Conservation (phyloP, 2,113 vertebrate species). For the Steatornis caripensis region DNA sequence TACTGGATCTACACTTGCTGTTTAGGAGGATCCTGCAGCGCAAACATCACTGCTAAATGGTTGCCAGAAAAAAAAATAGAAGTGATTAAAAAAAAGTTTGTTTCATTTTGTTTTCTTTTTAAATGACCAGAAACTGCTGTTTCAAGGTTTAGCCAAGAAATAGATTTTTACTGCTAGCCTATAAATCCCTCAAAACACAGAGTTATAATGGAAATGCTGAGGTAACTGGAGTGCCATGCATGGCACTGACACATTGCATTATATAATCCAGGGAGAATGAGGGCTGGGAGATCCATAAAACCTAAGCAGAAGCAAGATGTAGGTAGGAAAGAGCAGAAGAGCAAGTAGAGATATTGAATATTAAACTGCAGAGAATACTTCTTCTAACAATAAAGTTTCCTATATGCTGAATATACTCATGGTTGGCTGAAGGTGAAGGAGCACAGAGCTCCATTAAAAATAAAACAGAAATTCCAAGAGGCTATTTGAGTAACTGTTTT, state of each 20-base stretch:
- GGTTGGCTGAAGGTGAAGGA: neutral
- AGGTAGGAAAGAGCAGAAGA: conserved; percentile 3
- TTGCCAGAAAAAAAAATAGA: neutral
- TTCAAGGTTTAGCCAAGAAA: conserved; percentile 43
- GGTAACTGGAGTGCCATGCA: conserved; percentile 25
- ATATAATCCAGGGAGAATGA: conserved; percentile 41
- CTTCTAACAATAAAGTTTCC: conserved; percentile 9
- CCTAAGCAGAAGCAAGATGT: neutral
- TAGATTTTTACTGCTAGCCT: conserved; percentile 34
- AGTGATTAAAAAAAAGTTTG: neutral
- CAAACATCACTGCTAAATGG: neutral
- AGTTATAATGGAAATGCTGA: conserved; percentile 58
- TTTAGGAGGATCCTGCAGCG: neutral
- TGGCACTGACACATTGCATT: conserved; percentile 23
- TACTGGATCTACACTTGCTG: neutral
- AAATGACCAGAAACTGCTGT: conserved; percentile 25
- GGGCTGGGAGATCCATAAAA: conserved; percentile 44
- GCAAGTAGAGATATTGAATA: conserved; percentile 7
- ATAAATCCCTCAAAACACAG: conserved; percentile 45
- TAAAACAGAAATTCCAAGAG: neutral
- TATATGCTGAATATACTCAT: neutral
- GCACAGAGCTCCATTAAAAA: conserved; percentile 6
- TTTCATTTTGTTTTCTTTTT: conserved; percentile 48
- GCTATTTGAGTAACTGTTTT: neutral
- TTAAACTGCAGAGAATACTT: conserved; percentile 9